Percentiles rank a stretch among this genome's conserved stretches.
phyloP scores from a whole-genome alignment of 2,113 vertebrate species.

The Dolichallabes microphthalmus region DNA sequence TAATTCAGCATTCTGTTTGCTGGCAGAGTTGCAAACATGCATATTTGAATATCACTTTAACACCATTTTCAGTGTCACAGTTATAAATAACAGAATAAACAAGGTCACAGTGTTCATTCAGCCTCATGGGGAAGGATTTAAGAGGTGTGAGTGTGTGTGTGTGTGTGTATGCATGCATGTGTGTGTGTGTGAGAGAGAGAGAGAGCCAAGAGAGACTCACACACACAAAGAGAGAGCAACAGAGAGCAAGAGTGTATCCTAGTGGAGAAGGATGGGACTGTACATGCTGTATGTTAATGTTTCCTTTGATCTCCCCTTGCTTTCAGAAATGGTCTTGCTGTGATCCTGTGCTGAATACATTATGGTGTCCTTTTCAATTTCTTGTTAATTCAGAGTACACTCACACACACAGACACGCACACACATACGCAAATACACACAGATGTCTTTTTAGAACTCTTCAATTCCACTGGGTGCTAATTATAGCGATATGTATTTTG shows the following conservation, averaged over 20 bases:
- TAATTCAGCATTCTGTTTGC: not conserved
- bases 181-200: not conserved
- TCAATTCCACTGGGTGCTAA: conserved; percentile 39
- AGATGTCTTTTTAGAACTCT: conserved; percentile 32
- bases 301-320: conserved; percentile 45
- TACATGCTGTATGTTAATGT: conserved; percentile 40
- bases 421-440: conserved; percentile 16
- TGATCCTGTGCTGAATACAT: conserved; percentile 38
- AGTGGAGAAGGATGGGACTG: not conserved
- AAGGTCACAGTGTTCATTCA: conserved; percentile 28
- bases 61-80: not conserved
- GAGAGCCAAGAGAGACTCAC: not conserved
- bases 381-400: conserved; percentile 16
- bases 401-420: conserved; percentile 18
- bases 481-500: conserved; percentile 31
- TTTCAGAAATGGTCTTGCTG: conserved; percentile 43
- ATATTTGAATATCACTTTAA: not conserved
- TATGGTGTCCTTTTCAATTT: conserved; percentile 33
- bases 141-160: conserved; percentile 22
- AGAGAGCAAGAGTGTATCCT: not conserved
- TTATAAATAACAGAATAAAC: conserved; percentile 29
- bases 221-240: not conserved
- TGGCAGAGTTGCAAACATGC: not conserved
- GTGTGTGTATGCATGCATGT: not conserved
- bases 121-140: not conserved